Evolutionary conservation across 1,140 invertebrate species (phyloP), one percentile per base, ranked within the genome.

Genomic region (Sminthurides bifidus): DNA sequence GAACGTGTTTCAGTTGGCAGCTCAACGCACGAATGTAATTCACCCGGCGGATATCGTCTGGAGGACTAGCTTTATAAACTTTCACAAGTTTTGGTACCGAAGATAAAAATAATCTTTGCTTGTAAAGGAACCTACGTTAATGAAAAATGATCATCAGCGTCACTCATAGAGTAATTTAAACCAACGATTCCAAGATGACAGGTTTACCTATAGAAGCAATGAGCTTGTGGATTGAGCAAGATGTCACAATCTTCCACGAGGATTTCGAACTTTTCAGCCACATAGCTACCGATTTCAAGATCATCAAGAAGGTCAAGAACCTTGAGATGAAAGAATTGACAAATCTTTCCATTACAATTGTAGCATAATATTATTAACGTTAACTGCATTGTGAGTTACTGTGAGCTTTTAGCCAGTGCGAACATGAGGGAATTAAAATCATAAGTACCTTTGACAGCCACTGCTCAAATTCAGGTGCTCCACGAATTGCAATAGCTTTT

Each of bases 11-110:
- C n/a, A 64, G 33, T 24, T 64, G 63, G 41, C 24, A 58, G 27
- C 56, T 64, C 0, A 64, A 40, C 4, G 53, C 59, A 29, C 49
- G 48, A n/a, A 64, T 64, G 23, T 53, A 64, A 44, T 64, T 64
- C 10, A 51, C 50, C 17, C 38, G 37, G 4, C 27, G 12, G 29
- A 33, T 19, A 33, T 48, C 46, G 14, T 30, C 33, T 23, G 6
- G 8, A 0, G 12, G n/a, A n/a, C 46, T 30, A 6, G 31, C 29
- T 23, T 48, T 54, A 6, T 54, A 59, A 19, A 48, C 50, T n/a
- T 35, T 26, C 14, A 64, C 59, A 15, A 64, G 38, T 19, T 57
- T 59, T 24, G 59, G 56, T 15, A 61, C 63, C 33, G 55, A 52
- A 15, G 44, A 33, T 12, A 51, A 29, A 26, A 64, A 64, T 14